phyloP scores from a whole-genome alignment of 2,797 vertebrate genomes.

The Thaleichthys pacificus region DNA sequence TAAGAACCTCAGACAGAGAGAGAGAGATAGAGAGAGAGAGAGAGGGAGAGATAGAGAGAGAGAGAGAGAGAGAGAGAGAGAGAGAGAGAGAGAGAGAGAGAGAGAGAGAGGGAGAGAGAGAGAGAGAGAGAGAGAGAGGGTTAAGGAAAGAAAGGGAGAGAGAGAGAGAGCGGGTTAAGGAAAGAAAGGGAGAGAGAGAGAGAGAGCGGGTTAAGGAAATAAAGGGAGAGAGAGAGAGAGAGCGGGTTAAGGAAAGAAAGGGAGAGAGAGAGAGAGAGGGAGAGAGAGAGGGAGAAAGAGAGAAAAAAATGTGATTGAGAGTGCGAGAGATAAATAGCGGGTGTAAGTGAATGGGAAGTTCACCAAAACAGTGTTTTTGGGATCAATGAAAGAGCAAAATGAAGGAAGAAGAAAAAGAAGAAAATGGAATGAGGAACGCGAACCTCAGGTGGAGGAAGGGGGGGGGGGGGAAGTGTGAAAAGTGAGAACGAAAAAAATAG shows the following conservation, averaged over 20 bases:
- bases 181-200: constrained; percentile 25
- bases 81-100: constrained; percentile 2
- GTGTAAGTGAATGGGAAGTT: neutral
- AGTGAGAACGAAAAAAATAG: constrained; percentile 1
- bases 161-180: constrained; percentile 23
- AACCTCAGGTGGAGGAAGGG: neutral
- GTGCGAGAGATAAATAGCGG: constrained; percentile 12
- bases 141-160: constrained; percentile 2
- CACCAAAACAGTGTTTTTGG: constrained; percentile 13
- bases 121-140: constrained; percentile 12
- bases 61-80: constrained; percentile 19
- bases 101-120: constrained; percentile 13
- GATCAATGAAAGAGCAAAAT: constrained; percentile 34
- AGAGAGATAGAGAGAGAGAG: constrained; percentile 24
- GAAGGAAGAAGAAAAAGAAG: neutral
- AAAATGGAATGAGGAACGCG: neutral
- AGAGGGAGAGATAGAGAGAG: constrained; percentile 24
- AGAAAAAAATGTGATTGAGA: constrained; percentile 37
- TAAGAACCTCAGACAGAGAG: constrained; percentile 25
- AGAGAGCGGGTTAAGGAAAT: constrained; percentile 24
- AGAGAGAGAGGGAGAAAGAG: constrained; percentile 26
- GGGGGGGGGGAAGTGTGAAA: neutral
- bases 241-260: constrained; percentile 25
- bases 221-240: constrained; percentile 24
- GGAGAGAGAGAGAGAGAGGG: constrained; percentile 15